Evolutionary conservation across 2,888 invertebrate genomes (phyloP).

Genomic region (Sicus ferrugineus): DNA sequence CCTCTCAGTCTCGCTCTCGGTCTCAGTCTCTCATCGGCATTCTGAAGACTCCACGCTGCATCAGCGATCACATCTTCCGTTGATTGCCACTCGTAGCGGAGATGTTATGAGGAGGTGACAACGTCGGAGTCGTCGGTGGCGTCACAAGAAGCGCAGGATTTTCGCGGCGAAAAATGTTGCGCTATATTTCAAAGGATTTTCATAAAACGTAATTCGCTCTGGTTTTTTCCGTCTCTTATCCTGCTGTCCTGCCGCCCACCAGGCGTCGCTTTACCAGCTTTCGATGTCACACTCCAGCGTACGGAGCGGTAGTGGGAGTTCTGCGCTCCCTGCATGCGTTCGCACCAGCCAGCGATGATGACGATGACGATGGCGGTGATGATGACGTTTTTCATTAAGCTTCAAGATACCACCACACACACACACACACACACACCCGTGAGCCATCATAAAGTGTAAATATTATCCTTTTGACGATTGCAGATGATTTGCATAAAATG

Average conservation of each 20-base stretch:
- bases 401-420: background rate
- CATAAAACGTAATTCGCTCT: background rate
- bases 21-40: too few relatives aligned
- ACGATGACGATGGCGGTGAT: background rate
- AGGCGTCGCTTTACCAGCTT: background rate
- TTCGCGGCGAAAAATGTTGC: background rate
- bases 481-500: slow-evolving; percentile 35
- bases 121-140: too few relatives aligned
- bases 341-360: background rate
- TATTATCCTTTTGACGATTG: slow-evolving; percentile 34
- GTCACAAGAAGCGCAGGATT: background rate
- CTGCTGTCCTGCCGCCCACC: background rate
- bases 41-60: too few relatives aligned
- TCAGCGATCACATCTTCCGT: background rate
- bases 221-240: background rate
- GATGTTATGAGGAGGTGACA: too few relatives aligned
- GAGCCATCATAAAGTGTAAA: slow-evolving; percentile 21
- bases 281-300: background rate
- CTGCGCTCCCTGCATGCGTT: too few relatives aligned
- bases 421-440: background rate
- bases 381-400: background rate
- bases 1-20: too few relatives aligned
- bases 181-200: slow-evolving; percentile 3
- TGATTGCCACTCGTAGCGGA: background rate
- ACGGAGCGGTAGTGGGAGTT: too few relatives aligned